Conservation (phyloP, 2,797 vertebrate genomes). For the Syncerus caffer region DNA sequence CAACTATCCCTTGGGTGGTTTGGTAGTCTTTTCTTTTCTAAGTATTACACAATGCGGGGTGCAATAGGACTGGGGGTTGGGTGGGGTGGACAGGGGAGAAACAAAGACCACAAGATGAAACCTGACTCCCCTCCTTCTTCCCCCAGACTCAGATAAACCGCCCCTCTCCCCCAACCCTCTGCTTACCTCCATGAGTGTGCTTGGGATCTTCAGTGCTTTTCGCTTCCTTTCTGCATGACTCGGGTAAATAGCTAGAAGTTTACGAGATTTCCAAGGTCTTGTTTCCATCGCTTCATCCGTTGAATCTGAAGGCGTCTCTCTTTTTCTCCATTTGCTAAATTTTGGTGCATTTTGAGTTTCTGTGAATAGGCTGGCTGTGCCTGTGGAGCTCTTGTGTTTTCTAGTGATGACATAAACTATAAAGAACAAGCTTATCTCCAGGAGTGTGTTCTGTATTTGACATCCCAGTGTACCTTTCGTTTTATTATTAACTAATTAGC, state of each 20-base stretch:
- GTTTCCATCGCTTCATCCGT: constrained; percentile 70
- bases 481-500: constrained; percentile 82
- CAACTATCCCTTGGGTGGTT: constrained; percentile 86
- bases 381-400: constrained; percentile 77
- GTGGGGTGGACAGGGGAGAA: constrained; percentile 17
- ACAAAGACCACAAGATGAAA: not conserved
- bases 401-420: constrained; percentile 74
- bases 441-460: constrained; percentile 82
- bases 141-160: constrained; percentile 63
- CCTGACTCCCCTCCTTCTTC: not conserved
- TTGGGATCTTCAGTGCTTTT: constrained; percentile 83
- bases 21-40: constrained; percentile 77
- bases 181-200: constrained; percentile 82
- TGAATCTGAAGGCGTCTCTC: constrained; percentile 75
- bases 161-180: constrained; percentile 62
- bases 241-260: constrained; percentile 76
- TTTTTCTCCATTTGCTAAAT: constrained; percentile 82
- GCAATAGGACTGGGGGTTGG: constrained; percentile 20
- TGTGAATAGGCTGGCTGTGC: constrained; percentile 72
- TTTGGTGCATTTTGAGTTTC: constrained; percentile 79
- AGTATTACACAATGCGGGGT: constrained; percentile 74
- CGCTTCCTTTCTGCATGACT: constrained; percentile 82
- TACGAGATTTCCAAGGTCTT: constrained; percentile 79
- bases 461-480: constrained; percentile 71
- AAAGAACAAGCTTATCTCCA: constrained; percentile 75